phyloP scores from a whole-genome alignment of 2,113 vertebrate species.

The Haliaeetus leucogaster region DNA sequence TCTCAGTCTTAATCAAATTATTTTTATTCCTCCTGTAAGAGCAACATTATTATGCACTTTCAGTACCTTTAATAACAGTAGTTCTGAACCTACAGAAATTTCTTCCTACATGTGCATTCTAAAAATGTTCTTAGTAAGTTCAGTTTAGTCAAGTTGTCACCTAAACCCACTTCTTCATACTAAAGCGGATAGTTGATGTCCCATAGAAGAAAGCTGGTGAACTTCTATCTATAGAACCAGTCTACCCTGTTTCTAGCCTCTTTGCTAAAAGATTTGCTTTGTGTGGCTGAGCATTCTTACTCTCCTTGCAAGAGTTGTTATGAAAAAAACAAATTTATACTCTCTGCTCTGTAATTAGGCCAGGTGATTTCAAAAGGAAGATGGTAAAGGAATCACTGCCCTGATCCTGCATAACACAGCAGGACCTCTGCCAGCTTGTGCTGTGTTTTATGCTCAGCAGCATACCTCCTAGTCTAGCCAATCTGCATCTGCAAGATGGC shows the following conservation, averaged over 20 bases:
- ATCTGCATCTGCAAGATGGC: background rate
- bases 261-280: background rate
- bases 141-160: background rate
- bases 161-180: background rate
- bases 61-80: constrained; percentile 28
- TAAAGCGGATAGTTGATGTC: background rate
- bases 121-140: background rate
- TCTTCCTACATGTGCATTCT: background rate
- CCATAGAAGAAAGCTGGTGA: background rate
- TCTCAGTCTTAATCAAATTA: constrained; percentile 47
- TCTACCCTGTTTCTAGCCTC: background rate
- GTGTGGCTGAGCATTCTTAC: background rate
- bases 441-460: background rate
- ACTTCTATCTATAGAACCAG: background rate
- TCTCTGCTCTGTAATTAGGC: background rate
- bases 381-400: background rate
- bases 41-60: background rate
- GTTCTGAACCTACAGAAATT: background rate
- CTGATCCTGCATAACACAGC: background rate
- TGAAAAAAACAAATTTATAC: background rate
- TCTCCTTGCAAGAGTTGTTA: background rate
- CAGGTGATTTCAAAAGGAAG: background rate
- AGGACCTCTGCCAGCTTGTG: background rate
- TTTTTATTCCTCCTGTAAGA: constrained; percentile 46
- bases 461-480: background rate